phyloP scores from a whole-genome alignment of 2,113 vertebrate genomes.

The Hypomesus transpacificus region DNA sequence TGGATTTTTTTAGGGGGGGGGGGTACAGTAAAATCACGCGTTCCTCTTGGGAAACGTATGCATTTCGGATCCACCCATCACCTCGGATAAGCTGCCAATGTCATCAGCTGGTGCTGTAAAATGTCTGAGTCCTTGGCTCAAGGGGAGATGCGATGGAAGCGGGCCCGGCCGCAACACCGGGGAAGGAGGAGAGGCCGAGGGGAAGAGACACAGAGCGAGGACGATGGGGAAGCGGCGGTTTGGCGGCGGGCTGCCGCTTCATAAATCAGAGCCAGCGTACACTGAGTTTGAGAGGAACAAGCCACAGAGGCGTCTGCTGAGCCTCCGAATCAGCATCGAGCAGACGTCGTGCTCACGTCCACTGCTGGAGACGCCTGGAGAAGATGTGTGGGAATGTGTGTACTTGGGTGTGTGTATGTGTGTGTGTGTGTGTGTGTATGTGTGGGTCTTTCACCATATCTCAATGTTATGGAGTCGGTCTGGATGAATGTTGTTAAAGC shows the following conservation, averaged over 20 bases:
- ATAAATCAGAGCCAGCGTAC: slow-evolving; percentile 51
- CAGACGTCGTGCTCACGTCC: slow-evolving; percentile 1
- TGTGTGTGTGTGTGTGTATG: slow-evolving; percentile 4
- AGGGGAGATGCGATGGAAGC: background rate
- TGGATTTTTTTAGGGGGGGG: too few species aligned
- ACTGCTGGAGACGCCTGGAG: background rate
- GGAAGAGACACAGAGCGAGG: background rate
- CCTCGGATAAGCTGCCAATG: background rate
- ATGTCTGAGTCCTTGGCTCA: background rate
- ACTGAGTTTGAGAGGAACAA: slow-evolving; percentile 29
- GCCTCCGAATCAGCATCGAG: slow-evolving; percentile 44
- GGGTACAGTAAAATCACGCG: too few species aligned
- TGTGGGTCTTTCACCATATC: background rate
- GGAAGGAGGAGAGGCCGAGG: background rate
- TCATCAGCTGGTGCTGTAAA: background rate
- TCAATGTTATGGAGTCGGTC: background rate
- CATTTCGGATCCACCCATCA: too few species aligned
- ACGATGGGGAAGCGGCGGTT: slow-evolving; percentile 52
- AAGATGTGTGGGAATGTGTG: background rate
- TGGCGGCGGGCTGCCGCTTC: slow-evolving; percentile 44
- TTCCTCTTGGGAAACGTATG: too few species aligned
- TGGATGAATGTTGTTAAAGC: slow-evolving; percentile 1
- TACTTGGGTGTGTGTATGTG: slow-evolving; percentile 7
- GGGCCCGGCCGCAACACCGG: background rate
- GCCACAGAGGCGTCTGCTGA: slow-evolving; percentile 42